phyloP scores from a whole-genome alignment of 2,113 vertebrate species.

The Athene cunicularia region DNA sequence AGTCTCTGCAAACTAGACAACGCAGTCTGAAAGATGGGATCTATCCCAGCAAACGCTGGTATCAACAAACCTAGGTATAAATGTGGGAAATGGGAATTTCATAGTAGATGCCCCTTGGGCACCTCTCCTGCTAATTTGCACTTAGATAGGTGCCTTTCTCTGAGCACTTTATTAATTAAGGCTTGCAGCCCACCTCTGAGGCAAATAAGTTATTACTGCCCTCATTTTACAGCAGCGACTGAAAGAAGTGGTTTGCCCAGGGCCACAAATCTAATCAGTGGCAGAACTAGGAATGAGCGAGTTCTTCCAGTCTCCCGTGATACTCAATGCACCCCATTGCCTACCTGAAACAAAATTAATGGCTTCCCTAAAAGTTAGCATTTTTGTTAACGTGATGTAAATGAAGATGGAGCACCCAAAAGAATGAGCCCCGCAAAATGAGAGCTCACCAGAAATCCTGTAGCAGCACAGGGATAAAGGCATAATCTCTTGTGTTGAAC shows the following conservation, averaged over 20 bases:
- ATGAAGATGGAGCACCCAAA: neutral
- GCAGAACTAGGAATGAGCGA: neutral
- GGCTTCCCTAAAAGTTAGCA: neutral
- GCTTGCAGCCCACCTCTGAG: conserved; percentile 59
- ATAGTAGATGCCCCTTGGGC: conserved; percentile 7
- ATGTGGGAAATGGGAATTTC: neutral
- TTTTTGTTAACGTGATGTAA: neutral
- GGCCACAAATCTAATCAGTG: conserved; percentile 63
- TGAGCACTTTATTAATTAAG: conserved; percentile 65
- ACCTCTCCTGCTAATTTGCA: conserved; percentile 59
- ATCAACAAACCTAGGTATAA: neutral
- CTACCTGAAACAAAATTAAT: neutral
- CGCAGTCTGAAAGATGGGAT: neutral
- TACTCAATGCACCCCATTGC: neutral
- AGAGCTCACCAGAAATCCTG: neutral
- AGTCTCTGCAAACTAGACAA: neutral
- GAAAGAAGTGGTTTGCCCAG: conserved; percentile 27
- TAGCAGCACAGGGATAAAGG: neutral
- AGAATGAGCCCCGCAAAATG: neutral
- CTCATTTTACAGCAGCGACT: conserved; percentile 50
- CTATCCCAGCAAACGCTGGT: neutral
- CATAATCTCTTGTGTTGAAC: neutral
- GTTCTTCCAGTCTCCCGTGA: neutral
- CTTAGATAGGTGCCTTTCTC: conserved; percentile 60
- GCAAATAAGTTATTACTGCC: conserved; percentile 61